Conservation (phyloP, 1,140 invertebrate genomes). For the Meloidogyne floridensis region DNA sequence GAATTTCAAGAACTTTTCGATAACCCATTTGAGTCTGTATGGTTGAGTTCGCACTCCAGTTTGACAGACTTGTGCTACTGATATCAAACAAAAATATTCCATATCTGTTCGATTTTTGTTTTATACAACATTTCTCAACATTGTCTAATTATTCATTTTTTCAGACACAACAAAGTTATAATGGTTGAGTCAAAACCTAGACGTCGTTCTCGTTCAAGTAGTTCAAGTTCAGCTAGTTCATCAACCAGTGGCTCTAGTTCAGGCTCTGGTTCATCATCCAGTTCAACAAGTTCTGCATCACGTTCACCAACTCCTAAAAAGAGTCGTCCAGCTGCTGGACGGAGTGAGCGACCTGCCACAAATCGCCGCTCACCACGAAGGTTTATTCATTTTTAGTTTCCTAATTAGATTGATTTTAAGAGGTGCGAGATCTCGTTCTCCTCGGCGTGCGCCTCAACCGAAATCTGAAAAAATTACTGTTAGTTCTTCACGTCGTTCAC, state of each 20-base stretch:
- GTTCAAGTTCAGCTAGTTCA: slow-evolving; percentile 68
- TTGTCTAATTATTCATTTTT: background rate
- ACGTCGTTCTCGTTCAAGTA: slow-evolving; percentile 58
- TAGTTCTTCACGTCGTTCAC: slow-evolving; percentile 50
- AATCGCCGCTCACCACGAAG: slow-evolving; percentile 49
- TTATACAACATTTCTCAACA: no score
- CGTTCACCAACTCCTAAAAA: slow-evolving; percentile 55
- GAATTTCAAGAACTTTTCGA: no score
- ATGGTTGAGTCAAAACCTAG: slow-evolving; percentile 19
- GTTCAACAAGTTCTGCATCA: slow-evolving; percentile 65
- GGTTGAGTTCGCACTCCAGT: no score
- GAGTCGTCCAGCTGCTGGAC: slow-evolving; percentile 51
- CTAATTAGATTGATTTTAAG: slow-evolving; percentile 34
- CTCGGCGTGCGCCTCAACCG: slow-evolving; percentile 16
- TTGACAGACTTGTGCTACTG: no score
- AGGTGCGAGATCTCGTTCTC: slow-evolving; percentile 20
- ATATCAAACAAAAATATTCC: no score
- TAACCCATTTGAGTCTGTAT: no score
- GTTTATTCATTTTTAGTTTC: slow-evolving; percentile 33
- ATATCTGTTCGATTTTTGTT: no score
- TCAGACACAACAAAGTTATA: background rate
- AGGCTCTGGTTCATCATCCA: slow-evolving; percentile 66
- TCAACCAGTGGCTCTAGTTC: slow-evolving; percentile 64
- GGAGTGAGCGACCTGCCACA: slow-evolving; percentile 33
- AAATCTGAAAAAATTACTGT: slow-evolving; percentile 37